phyloP scores from a whole-genome alignment of 1,140 invertebrate genomes.

The Drosophila takahashii region DNA sequence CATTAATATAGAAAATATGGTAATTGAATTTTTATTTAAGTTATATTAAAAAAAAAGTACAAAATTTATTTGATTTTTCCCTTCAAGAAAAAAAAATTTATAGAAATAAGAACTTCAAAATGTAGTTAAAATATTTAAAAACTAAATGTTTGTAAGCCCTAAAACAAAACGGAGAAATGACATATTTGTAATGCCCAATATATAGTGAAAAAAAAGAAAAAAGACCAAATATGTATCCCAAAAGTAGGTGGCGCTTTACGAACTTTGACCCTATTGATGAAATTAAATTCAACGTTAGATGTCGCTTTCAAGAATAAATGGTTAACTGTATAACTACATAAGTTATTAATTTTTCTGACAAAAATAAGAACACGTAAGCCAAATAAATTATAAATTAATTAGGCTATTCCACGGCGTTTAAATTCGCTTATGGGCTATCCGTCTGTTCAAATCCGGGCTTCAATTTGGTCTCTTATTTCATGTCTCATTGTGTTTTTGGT shows the following conservation, averaged over 20 bases:
- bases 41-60: background rate
- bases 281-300: background rate
- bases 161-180: too few species aligned
- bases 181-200: too few species aligned
- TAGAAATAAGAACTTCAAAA: too few species aligned
- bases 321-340: background rate
- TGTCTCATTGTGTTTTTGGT: slow-evolving; percentile 3
- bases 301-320: background rate
- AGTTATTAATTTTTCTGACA: background rate
- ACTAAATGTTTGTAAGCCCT: too few species aligned
- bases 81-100: too few species aligned
- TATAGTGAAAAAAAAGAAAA: too few species aligned
- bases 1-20: background rate
- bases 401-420: background rate
- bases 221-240: background rate
- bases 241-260: background rate
- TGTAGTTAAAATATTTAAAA: too few species aligned
- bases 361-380: background rate
- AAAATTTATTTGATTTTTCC: too few species aligned
- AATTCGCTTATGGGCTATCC: slow-evolving; percentile 8
- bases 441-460: background rate
- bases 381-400: background rate
- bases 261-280: background rate
- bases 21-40: background rate
- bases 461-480: slow-evolving; percentile 1